A percentile compares a stretch with the other conserved stretches of the same genome.
These are phyloP conservation scores for Serrognathus titanus DNA, from an alignment of 2,888 invertebrate species.

Conservation along the genomic window DNA sequence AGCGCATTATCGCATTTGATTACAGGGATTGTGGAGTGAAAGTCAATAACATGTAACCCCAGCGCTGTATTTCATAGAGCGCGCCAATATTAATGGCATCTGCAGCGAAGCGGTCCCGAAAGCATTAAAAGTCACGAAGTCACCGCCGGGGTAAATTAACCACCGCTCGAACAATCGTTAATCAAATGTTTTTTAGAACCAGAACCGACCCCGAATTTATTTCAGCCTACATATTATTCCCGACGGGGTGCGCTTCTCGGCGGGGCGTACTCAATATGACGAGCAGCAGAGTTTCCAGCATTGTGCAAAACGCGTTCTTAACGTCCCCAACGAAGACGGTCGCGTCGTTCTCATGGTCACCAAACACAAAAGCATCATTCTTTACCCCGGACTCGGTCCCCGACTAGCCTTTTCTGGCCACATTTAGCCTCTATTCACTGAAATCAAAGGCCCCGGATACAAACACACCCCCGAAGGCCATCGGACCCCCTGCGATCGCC, in stretches of 20 bases:
- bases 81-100: background rate
- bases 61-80: background rate
- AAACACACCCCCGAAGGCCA: conserved; percentile 5
- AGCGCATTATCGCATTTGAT: background rate
- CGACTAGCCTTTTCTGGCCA: conserved; percentile 30
- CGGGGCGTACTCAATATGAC: conserved; percentile 13
- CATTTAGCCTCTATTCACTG: conserved; percentile 34
- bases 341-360: conserved; percentile 3
- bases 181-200: conserved; percentile 35
- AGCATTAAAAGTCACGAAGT: conserved; percentile 7
- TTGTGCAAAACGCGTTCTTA: conserved; percentile 5
- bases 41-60: background rate
- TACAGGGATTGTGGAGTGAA: background rate
- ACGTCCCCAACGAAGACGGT: background rate
- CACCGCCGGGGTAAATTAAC: conserved; percentile 12
- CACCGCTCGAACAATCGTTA: conserved; percentile 33
- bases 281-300: background rate
- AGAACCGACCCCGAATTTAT: conserved; percentile 28
- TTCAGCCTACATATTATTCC: conserved; percentile 23
- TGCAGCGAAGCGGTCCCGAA: background rate
- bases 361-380: conserved; percentile 32
- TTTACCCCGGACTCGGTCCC: conserved; percentile 28
- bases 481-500: conserved; percentile 2
- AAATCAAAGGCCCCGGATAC: conserved; percentile 26
- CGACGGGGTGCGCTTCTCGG: conserved; percentile 28